Percentiles rank a stretch among this genome's conserved stretches.
Evolutionary conservation across 2,797 vertebrate genomes (phyloP).

Genomic region (Serranus cabrilla): DNA sequence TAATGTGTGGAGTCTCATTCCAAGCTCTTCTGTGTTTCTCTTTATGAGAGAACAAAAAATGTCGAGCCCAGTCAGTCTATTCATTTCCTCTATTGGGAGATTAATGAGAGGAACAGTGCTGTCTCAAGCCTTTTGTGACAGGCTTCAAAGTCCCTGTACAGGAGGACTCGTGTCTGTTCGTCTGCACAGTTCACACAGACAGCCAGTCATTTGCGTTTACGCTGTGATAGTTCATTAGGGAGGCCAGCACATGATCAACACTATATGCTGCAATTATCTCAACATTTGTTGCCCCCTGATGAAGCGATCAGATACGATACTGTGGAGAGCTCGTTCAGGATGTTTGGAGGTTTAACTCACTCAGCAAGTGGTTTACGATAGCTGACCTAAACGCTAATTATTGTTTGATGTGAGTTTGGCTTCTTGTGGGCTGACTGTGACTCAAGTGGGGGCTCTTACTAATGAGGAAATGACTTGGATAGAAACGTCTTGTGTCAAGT

Average conservation of each 20-base stretch:
- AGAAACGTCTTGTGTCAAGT: constrained; percentile 59
- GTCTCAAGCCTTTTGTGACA: constrained; percentile 73
- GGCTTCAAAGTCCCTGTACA: constrained; percentile 62
- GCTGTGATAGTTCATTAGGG: constrained; percentile 54
- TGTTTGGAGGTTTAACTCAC: neutral
- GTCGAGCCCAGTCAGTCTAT: constrained; percentile 68
- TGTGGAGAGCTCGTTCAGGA: neutral
- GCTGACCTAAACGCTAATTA: constrained; percentile 7
- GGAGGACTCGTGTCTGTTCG: constrained; percentile 57
- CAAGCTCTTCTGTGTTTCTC: constrained; percentile 71
- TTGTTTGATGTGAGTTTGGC: constrained; percentile 20
- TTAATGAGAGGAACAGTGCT: constrained; percentile 76
- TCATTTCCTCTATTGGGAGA: constrained; percentile 73
- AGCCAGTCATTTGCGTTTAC: constrained; percentile 39
- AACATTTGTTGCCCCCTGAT: constrained; percentile 26
- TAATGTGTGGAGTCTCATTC: constrained; percentile 77
- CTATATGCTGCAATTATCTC: constrained; percentile 46
- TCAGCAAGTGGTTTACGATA: constrained; percentile 17
- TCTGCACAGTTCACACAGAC: constrained; percentile 54
- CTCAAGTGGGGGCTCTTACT: neutral
- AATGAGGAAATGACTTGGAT: constrained; percentile 46
- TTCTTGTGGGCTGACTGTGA: constrained; percentile 36
- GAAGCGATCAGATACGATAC: constrained; percentile 19
- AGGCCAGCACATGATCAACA: constrained; percentile 54
- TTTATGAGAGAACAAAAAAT: constrained; percentile 79